Conservation (phyloP, 2,888 invertebrate genomes). For the Myopa tessellatipennis region DNA sequence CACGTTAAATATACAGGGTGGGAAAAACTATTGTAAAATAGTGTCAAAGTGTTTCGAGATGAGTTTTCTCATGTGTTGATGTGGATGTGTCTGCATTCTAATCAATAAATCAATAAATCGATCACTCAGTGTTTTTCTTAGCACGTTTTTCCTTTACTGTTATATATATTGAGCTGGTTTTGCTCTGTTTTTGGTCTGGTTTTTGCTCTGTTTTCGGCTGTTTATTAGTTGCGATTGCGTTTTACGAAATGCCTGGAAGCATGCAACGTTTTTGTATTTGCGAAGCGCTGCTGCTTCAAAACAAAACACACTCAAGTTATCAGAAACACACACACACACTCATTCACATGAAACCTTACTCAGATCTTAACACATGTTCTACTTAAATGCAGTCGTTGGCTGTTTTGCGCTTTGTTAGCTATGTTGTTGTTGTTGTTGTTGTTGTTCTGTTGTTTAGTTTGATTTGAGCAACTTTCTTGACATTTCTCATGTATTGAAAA, state of each 20-base stretch:
- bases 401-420: no score
- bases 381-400: no score
- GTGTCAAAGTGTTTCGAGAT: no score
- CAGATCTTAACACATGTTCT: background rate
- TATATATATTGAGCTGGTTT: no score
- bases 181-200: background rate
- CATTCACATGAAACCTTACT: background rate
- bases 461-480: background rate
- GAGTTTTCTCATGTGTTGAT: no score
- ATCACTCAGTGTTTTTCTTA: no score
- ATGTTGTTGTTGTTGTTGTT: no score
- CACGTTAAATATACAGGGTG: background rate
- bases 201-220: background rate
- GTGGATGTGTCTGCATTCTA: no score
- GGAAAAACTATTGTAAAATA: no score
- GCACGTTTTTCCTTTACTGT: no score
- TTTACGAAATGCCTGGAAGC: slow-evolving; percentile 13
- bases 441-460: background rate
- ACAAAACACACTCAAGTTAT: background rate
- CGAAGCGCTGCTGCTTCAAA: background rate
- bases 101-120: no score
- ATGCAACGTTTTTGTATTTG: background rate
- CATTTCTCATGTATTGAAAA: background rate
- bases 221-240: background rate
- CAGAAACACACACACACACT: background rate